Evolutionary conservation across 2,113 vertebrate genomes (phyloP), one percentile per base, ranked within the genome.

Genomic region (Phasianus colchicus): DNA sequence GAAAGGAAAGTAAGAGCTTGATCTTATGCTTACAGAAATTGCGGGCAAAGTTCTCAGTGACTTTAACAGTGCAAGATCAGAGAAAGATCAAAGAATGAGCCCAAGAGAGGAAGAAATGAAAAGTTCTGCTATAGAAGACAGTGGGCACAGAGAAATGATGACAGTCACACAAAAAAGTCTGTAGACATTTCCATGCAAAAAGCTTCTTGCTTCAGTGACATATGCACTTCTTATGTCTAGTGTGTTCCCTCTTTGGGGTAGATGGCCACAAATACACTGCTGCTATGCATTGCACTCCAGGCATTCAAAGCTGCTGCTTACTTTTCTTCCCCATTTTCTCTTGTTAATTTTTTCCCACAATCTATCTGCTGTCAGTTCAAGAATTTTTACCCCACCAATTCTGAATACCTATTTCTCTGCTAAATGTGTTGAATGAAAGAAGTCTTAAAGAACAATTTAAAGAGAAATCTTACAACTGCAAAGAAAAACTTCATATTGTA

Each of bases 111-210:
- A 88, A 74, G 42, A 84, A 66, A 90, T 80, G 75, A 83, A 92
- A 86, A 86, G 64, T 57, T 43, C 61, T 92, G 48, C 66, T 76
- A 92, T 91, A 65, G 88, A 88, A 92, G 75, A 43, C 8, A 40
- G 73, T 6, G 25, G 48, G 43, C n/a, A 61, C 34, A 88, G 57
- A 77, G 70, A 76, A 84, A 70, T 36, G 55, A 70, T 89, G 88
- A 79, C 50, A 87, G 60, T n/a, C 72, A 78, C 70, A 80, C 25
- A 92, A 63, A 38, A 89, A 88, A 86, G 34, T 74, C 64, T 45
- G 60, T 5, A 73, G 58, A 32, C 71, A 0, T 67, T 80, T 94
- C 89, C 52, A 88, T 63, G 93, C 85, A n/a, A 86, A 90, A 91
- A 82, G 32, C 60, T 75, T 65, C 36, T 19, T 1, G 11, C 9